Percentiles rank a stretch among this genome's conserved stretches.
Evolutionary conservation across 1,140 invertebrate genomes (phyloP).

Genomic region (Diploscapter pachys): DNA sequence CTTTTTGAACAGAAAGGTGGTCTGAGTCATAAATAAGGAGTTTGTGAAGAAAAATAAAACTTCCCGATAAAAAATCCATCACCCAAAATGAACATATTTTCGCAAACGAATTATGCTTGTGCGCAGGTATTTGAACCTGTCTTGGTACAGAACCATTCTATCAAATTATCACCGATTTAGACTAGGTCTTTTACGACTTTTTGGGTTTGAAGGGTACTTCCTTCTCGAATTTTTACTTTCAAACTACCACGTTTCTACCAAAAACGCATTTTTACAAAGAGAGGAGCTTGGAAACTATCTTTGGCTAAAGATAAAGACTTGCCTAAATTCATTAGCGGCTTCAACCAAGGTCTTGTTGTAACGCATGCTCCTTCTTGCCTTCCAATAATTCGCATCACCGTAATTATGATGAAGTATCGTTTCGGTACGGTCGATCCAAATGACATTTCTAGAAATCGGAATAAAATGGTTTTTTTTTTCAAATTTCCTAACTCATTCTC

Average conservation of each 20-base stretch:
- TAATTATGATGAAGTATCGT: conserved; percentile 81
- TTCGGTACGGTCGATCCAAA: conserved; percentile 82
- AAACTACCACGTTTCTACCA: no score
- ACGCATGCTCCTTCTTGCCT: conserved; percentile 77
- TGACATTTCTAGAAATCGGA: conserved; percentile 62
- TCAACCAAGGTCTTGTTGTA: conserved; percentile 72
- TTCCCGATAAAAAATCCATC: no score
- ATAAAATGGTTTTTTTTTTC: conserved; percentile 13
- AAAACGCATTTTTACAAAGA: no score
- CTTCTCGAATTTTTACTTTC: no score
- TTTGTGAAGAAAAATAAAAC: background rate
- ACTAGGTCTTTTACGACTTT: no score
- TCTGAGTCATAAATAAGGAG: background rate
- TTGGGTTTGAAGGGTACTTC: no score
- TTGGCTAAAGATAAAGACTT: conserved; percentile 4
- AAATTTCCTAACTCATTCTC: conserved; percentile 15
- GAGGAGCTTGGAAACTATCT: background rate
- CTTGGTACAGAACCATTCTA: no score
- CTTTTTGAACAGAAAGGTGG: background rate
- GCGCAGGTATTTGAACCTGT: no score
- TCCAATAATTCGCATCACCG: conserved; percentile 79
- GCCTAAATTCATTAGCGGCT: conserved; percentile 73
- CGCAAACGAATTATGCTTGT: no score
- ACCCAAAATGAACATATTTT: no score
- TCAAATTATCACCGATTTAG: background rate